Conservation (phyloP, 2,888 invertebrate genomes). For the Mechanitis messenoides region DNA sequence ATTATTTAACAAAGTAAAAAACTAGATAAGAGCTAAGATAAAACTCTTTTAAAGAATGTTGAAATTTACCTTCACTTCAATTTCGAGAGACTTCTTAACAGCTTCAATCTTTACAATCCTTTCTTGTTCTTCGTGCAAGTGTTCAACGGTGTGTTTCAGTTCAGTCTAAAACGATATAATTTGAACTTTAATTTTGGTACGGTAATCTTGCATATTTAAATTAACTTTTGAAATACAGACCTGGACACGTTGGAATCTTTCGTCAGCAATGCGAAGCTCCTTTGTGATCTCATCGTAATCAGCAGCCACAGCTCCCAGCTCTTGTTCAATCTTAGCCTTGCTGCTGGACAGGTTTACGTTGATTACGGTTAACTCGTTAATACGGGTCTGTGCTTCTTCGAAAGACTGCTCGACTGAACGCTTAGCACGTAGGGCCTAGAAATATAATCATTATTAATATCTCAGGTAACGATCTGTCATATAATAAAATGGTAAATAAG, state of each 20-base stretch:
- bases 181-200: too few species aligned
- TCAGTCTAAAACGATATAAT: conserved; percentile 78
- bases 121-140: conserved; percentile 96
- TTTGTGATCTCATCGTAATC: conserved; percentile 99
- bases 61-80: conserved; percentile 88
- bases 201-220: too few species aligned
- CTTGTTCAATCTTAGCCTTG: conserved; percentile 97
- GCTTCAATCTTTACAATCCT: conserved; percentile 98
- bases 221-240: conserved; percentile 43
- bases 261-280: conserved; percentile 94
- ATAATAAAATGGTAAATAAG: neutral
- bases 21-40: neutral
- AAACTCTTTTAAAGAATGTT: neutral
- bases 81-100: conserved; percentile 97
- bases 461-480: conserved; percentile 12
- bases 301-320: conserved; percentile 90
- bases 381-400: conserved; percentile 93
- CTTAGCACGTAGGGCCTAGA: conserved; percentile 92
- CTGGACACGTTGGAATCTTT: conserved; percentile 94
- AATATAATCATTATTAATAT: conserved; percentile 1
- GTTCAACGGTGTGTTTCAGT: conserved; percentile 95
- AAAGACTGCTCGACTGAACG: conserved; percentile 91
- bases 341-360: conserved; percentile 96
- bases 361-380: conserved; percentile 95
- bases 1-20: neutral